These are phyloP conservation scores for Bhutanitis thaidina DNA, from an alignment of 2,888 invertebrate species.

Conservation along the genomic window DNA sequence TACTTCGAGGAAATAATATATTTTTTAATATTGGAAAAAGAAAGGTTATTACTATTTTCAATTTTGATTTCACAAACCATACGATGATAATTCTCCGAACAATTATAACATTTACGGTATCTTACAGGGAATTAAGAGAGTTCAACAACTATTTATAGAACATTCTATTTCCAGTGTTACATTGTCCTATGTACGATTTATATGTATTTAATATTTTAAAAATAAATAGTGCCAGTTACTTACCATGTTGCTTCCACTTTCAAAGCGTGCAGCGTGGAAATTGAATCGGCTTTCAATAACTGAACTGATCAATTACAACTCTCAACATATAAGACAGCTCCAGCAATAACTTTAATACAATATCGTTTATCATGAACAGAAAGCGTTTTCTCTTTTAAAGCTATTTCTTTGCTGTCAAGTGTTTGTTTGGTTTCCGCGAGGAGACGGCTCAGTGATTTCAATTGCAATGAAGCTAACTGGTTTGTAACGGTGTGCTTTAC, in stretches of 20 bases:
- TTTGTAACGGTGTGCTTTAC: not conserved
- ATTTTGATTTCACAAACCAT: no score
- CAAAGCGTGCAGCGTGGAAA: slow-evolving; percentile 56
- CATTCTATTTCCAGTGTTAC: no score
- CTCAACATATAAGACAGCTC: slow-evolving; percentile 10
- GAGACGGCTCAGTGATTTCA: not conserved
- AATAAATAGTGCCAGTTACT: slow-evolving; percentile 15
- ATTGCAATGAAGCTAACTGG: not conserved
- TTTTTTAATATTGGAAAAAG: no score
- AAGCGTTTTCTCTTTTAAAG: not conserved
- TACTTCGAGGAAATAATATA: no score
- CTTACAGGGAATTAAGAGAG: no score
- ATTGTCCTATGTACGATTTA: no score
- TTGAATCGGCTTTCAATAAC: slow-evolving; percentile 69
- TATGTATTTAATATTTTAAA: no score
- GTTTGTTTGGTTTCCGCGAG: not conserved
- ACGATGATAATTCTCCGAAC: no score
- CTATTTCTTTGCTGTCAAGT: not conserved
- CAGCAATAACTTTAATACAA: slow-evolving; percentile 17
- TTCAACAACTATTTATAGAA: no score
- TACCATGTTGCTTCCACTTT: slow-evolving; percentile 36
- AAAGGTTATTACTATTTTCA: no score
- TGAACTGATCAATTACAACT: slow-evolving; percentile 68
- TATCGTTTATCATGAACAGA: slow-evolving; percentile 12
- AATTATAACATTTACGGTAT: no score